Base-by-base conservation (phyloP, 2,797 vertebrate genomes). In the Gorsachius magnificus region DNA sequence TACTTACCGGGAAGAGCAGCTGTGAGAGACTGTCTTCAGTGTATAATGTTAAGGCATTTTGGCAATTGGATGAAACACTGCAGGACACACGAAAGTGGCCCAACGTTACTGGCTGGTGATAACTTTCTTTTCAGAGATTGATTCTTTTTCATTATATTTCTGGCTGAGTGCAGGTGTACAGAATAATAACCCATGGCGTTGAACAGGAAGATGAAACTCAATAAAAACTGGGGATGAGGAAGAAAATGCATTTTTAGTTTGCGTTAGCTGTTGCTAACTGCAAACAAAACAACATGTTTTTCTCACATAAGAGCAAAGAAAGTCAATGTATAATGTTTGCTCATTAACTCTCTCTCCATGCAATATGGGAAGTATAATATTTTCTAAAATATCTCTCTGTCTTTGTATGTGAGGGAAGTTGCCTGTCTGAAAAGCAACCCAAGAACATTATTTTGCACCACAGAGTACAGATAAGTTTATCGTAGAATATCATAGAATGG, bases 101-200 rank as follows among this genome's bases (percentile, higher is more conserved):
- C 56, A 36, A 54, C 3, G 31, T 95, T 96, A 95, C 74, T 94
- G 91, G 94, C 48, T 90, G 74, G 63, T 76, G 91, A 95, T 95
- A 76, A 93, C 94, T 94, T 95, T 95, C 93, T 95, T 87, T 93
- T 87, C 80, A 85, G 91, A 95, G 90, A 96, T 93, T 95, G 94
- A 97, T 97, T 93, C 91, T 96, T 96, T 96, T 96, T 96, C 94
- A 96, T 97, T 93, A 82, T 43, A 82, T 91, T 95, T 94, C 96
- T 96, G 96, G 95, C 86, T 97, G 96, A 95, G 91, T 89, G 93
- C 89, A 95, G 94, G 95, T 96, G 93, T 95, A 75, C 69, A 70
- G 89, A 96, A 95, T 95, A 96, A 96, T 79, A 96, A 95, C 97
- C 93, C 65, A 29, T 83, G 87, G 96, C 95, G 95, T 84, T 72